A percentile compares a stretch with the other conserved stretches of the same genome.
Conservation (phyloP, 2,888 invertebrate species). For the Sarcophaga subvicina region DNA sequence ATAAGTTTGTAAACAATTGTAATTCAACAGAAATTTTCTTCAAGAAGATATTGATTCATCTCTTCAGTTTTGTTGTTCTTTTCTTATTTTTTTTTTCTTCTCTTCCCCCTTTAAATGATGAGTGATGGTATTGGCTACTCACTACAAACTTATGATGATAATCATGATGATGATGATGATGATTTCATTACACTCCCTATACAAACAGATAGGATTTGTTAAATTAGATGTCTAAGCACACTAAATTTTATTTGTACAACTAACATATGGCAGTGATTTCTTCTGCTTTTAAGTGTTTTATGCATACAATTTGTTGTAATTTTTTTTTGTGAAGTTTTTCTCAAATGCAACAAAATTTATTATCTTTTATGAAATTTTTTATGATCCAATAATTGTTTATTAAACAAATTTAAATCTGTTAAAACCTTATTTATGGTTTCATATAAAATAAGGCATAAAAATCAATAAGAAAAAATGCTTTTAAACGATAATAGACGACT, state of each 20-base stretch:
- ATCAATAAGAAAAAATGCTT: not conserved
- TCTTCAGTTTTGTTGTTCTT: conserved; percentile 30
- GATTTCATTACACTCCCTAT: conserved; percentile 11
- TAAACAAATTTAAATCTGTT: conserved; percentile 57
- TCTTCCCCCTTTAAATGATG: not conserved
- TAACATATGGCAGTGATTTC: conserved; percentile 13
- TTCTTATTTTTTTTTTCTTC: not conserved
- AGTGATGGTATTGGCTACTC: conserved; percentile 9
- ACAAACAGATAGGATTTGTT: too few relatives aligned
- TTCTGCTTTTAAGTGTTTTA: not conserved
- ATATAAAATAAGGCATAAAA: conserved; percentile 29
- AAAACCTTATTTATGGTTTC: conserved; percentile 60
- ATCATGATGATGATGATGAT: conserved; percentile 11
- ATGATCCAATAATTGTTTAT: conserved; percentile 60
- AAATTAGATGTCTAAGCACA: not conserved
- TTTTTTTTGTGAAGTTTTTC: not conserved
- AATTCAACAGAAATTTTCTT: conserved; percentile 57
- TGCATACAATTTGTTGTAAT: too few relatives aligned
- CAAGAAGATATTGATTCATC: conserved; percentile 19
- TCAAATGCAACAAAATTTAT: conserved; percentile 40
- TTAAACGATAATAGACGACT: not conserved
- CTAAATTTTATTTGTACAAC: not conserved
- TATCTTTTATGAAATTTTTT: conserved; percentile 30
- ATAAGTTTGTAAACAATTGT: conserved; percentile 63
- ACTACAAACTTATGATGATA: not conserved